Conservation (phyloP, 2,888 invertebrate genomes). For the Coecobrya sp. region DNA sequence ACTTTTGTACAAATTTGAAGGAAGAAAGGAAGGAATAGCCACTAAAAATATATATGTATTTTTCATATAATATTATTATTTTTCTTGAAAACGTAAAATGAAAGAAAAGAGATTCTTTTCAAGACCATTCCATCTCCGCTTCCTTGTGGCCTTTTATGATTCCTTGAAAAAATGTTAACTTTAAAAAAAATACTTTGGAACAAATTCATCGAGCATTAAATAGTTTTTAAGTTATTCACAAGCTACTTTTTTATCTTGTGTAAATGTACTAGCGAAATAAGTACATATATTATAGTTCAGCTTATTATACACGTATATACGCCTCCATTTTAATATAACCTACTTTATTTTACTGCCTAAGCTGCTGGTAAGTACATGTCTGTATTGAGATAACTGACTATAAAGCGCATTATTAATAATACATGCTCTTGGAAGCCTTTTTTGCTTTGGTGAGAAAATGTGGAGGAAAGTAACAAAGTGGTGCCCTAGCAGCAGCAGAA, state of each 20-base stretch:
- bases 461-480: background rate
- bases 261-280: background rate
- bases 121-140: background rate
- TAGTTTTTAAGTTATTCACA: constrained; percentile 32
- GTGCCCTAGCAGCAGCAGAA: background rate
- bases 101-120: constrained; percentile 15
- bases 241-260: background rate
- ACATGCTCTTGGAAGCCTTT: background rate
- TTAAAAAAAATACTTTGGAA: constrained; percentile 28
- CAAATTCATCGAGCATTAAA: constrained; percentile 31
- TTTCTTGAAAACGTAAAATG: background rate
- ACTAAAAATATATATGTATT: constrained; percentile 32
- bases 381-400: background rate
- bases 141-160: constrained; percentile 41
- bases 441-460: background rate
- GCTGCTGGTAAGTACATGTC: background rate
- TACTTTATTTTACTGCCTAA: constrained; percentile 1
- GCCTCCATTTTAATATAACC: background rate
- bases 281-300: background rate
- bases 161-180: constrained; percentile 7
- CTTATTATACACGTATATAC: background rate
- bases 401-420: background rate
- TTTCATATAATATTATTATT: background rate
- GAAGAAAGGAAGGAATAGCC: constrained; percentile 36
- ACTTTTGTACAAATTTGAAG: constrained; percentile 72